Conservation (phyloP, 2,888 invertebrate species). For the Bruchidius siliquastri region DNA sequence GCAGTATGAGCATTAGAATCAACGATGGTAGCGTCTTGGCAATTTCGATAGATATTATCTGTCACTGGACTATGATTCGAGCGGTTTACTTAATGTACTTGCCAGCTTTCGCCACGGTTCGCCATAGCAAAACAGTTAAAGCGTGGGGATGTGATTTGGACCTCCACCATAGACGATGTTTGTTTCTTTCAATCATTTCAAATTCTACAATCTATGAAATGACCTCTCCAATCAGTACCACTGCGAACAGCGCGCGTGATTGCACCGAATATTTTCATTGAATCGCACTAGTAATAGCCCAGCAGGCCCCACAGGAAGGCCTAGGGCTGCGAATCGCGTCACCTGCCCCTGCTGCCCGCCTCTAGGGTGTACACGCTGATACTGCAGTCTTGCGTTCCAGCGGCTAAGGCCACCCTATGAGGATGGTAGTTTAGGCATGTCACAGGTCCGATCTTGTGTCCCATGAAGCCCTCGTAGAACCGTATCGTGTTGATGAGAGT, state of each 20-base stretch:
- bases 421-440: slow-evolving; percentile 89
- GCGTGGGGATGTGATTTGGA: too few species aligned
- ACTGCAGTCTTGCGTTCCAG: slow-evolving; percentile 80
- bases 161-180: too few species aligned
- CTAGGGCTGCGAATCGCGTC: slow-evolving; percentile 55
- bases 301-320: slow-evolving; percentile 42
- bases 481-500: slow-evolving; percentile 72
- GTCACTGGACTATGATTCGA: too few species aligned
- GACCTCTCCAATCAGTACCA: not conserved
- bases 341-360: slow-evolving; percentile 53
- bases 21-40: too few species aligned
- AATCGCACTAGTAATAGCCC: slow-evolving; percentile 28
- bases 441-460: slow-evolving; percentile 80
- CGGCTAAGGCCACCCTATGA: slow-evolving; percentile 76
- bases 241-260: not conserved
- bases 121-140: too few species aligned
- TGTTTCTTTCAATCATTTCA: too few species aligned
- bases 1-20: too few species aligned
- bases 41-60: too few species aligned
- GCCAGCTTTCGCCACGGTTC: too few species aligned
- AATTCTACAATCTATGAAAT: too few species aligned
- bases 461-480: slow-evolving; percentile 89
- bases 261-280: not conserved
- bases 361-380: slow-evolving; percentile 77
- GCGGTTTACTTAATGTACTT: too few species aligned